Conservation (phyloP, 2,113 vertebrate genomes). For the Nestor notabilis region DNA sequence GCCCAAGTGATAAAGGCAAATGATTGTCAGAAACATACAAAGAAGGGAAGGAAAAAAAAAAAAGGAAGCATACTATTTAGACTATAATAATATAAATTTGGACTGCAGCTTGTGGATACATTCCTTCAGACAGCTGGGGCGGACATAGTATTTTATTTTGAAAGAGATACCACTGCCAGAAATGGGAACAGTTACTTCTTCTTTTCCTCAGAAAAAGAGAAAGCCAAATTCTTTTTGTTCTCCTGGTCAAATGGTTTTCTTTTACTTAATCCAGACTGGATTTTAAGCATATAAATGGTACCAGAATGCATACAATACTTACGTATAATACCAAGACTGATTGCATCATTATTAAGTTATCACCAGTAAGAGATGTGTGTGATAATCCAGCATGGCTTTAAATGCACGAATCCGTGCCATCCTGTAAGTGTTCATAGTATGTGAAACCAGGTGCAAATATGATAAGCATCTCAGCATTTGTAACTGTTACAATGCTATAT, state of each 20-base stretch:
- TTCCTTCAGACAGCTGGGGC: slow-evolving; percentile 1
- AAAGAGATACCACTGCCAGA: background rate
- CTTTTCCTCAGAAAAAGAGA: background rate
- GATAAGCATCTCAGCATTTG: background rate
- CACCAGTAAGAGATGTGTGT: background rate
- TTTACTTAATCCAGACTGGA: background rate
- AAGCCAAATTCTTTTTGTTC: background rate
- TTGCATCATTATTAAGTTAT: background rate
- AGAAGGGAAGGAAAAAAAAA: background rate
- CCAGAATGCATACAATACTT: background rate
- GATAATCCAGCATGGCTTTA: background rate
- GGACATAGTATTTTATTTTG: background rate
- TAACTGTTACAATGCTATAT: background rate
- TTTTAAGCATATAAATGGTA: background rate
- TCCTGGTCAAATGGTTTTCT: background rate
- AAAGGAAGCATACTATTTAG: background rate
- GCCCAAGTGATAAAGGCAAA: background rate
- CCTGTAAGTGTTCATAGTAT: background rate
- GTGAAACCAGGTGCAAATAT: background rate
- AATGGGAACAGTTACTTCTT: background rate
- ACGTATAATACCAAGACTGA: background rate
- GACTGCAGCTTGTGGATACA: background rate
- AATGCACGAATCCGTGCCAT: background rate
- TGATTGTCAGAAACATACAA: background rate
- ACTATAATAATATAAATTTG: background rate